Conservation (phyloP, 2,797 vertebrate species). For the Channa striata region DNA sequence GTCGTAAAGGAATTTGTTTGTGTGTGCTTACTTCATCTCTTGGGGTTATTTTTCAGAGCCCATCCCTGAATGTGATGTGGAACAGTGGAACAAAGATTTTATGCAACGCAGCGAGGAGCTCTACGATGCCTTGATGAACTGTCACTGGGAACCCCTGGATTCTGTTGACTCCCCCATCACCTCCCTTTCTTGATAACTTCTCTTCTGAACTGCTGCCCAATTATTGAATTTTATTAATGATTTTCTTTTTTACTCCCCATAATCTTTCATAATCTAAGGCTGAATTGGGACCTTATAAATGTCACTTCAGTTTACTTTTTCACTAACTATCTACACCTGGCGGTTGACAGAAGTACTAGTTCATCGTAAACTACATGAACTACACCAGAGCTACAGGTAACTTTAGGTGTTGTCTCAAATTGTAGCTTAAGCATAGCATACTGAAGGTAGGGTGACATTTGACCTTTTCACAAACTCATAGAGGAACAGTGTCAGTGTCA, state of each 20-base stretch:
- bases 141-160: slow-evolving; percentile 93
- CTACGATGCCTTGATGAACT: slow-evolving; percentile 91
- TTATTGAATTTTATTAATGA: slow-evolving; percentile 13
- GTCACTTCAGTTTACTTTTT: slow-evolving; percentile 16
- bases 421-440: slow-evolving; percentile 5
- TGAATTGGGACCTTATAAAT: slow-evolving; percentile 17
- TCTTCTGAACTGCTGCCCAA: not conserved
- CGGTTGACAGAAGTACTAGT: slow-evolving; percentile 4
- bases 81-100: slow-evolving; percentile 91
- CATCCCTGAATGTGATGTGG: slow-evolving; percentile 87
- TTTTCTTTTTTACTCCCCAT: slow-evolving; percentile 11
- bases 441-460: slow-evolving; percentile 1
- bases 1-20: not conserved
- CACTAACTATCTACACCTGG: not conserved
- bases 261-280: slow-evolving; percentile 1
- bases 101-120: slow-evolving; percentile 94
- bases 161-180: slow-evolving; percentile 86
- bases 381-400: too few species aligned
- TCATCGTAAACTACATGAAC: slow-evolving; percentile 13
- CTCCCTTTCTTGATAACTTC: slow-evolving; percentile 72
- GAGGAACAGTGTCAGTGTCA: slow-evolving; percentile 5
- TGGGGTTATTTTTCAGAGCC: slow-evolving; percentile 81
- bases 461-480: not conserved
- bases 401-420: not conserved
- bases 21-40: not conserved